Percentiles rank a stretch among this genome's conserved stretches.
Evolutionary conservation across 2,797 vertebrate genomes (phyloP).

Genomic region (Eulemur mongoz): DNA sequence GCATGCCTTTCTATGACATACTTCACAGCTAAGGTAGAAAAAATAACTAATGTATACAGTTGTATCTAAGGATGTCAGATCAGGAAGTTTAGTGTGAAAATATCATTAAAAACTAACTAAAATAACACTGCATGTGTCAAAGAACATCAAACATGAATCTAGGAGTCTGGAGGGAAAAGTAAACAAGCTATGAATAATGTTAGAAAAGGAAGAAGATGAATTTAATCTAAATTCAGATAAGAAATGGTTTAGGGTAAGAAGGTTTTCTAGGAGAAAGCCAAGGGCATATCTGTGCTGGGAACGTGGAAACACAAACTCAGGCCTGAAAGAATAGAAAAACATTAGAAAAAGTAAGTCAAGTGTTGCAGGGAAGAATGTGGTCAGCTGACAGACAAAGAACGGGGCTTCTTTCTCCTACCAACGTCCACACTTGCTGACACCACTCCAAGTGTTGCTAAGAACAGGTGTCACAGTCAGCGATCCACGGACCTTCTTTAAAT

Average conservation of each 20-base stretch:
- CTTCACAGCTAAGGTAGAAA: background rate
- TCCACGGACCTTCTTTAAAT: background rate
- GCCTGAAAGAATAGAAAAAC: background rate
- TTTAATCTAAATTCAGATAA: background rate
- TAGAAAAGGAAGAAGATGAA: background rate
- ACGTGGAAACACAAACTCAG: background rate
- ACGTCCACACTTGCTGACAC: background rate
- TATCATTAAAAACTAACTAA: background rate
- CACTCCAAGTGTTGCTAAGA: background rate
- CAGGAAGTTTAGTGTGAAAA: background rate
- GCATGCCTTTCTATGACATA: background rate
- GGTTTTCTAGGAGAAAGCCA: background rate
- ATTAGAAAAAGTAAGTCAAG: background rate
- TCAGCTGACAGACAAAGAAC: background rate
- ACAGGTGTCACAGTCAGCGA: background rate
- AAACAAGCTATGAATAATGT: background rate
- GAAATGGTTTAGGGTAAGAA: background rate
- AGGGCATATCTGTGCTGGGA: background rate
- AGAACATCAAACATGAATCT: conserved; percentile 5
- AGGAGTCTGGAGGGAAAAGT: background rate
- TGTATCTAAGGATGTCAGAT: background rate
- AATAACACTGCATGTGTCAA: background rate
- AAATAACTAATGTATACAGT: background rate
- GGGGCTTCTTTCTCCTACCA: background rate
- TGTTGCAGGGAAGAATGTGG: background rate